These are phyloP conservation scores for Erebia palarica DNA, from an alignment of 2,888 invertebrate genomes.

Conservation along the genomic window DNA sequence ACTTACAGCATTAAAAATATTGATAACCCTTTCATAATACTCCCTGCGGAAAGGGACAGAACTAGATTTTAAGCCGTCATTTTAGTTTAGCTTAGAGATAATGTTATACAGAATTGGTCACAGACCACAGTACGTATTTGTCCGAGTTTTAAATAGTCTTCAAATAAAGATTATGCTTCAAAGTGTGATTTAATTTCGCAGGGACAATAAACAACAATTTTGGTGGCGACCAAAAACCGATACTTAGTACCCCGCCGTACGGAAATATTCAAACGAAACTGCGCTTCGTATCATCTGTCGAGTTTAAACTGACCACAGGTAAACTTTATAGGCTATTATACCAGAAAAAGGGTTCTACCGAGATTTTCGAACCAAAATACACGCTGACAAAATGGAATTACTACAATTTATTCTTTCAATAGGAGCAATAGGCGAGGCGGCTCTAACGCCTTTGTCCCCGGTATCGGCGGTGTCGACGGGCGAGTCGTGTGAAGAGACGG, in stretches of 20 bases:
- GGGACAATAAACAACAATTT: slow-evolving; percentile 48
- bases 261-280: slow-evolving; percentile 85
- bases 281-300: slow-evolving; percentile 91
- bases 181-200: slow-evolving; percentile 10
- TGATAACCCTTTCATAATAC: no score
- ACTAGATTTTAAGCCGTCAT: no score
- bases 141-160: not conserved
- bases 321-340: slow-evolving; percentile 44
- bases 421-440: slow-evolving; percentile 85
- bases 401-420: not conserved
- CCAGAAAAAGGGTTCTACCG: no score
- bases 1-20: no score
- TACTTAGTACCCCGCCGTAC: slow-evolving; percentile 60
- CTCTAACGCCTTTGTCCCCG: slow-evolving; percentile 85
- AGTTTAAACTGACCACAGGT: slow-evolving; percentile 91
- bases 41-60: no score
- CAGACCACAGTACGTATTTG: no score
- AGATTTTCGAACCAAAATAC: no score
- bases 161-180: not conserved
- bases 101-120: no score
- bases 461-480: slow-evolving; percentile 47
- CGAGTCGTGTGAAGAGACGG: slow-evolving; percentile 44
- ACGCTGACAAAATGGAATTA: no score
- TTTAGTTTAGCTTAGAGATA: no score
- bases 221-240: slow-evolving; percentile 59